These are phyloP conservation scores for Solenopsis invicta DNA, from an alignment of 1,140 invertebrate species.

Conservation along the genomic window DNA sequence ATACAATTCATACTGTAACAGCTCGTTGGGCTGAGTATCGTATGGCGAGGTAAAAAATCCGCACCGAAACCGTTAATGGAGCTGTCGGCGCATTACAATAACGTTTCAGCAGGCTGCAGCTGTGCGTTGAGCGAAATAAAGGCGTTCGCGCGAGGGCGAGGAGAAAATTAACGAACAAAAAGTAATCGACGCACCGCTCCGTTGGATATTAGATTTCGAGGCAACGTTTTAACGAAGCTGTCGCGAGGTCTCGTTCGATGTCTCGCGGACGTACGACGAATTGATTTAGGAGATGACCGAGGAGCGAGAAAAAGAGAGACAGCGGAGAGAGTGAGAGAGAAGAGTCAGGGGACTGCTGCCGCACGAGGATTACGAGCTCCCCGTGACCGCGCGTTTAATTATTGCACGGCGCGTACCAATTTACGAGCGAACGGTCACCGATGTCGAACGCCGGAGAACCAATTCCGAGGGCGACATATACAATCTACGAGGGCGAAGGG, in stretches of 20 bases:
- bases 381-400: constrained; percentile 61
- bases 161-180: constrained; percentile 52
- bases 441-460: constrained; percentile 61
- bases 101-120: constrained; percentile 26
- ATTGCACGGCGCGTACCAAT: constrained; percentile 63
- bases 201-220: constrained; percentile 57
- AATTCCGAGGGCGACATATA: constrained; percentile 63
- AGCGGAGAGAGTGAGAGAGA: background rate
- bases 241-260: constrained; percentile 38
- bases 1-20: background rate
- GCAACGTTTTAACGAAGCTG: constrained; percentile 56
- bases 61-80: constrained; percentile 36
- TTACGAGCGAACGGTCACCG: constrained; percentile 62
- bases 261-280: constrained; percentile 51
- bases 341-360: background rate
- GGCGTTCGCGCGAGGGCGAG: constrained; percentile 8
- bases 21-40: background rate
- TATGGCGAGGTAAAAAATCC: background rate
- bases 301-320: background rate
- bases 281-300: constrained; percentile 46
- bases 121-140: constrained; percentile 27
- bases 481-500: constrained; percentile 52
- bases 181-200: constrained; percentile 39
- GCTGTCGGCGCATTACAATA: constrained; percentile 47
- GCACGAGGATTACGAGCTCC: constrained; percentile 46